Percentiles rank a stretch among this genome's conserved stretches.
phyloP scores from a whole-genome alignment of 2,113 vertebrate genomes.

The human (Homo sapiens) region GRCh38 chr14:62111501-62112000 shows the following conservation, averaged over 20 bases:
- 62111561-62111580: background rate
- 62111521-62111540: background rate
- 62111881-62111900: background rate
- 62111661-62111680: background rate
- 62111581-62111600: background rate
- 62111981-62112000: background rate
- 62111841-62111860: background rate
- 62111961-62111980: background rate
- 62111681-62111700: background rate
- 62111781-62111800: background rate
- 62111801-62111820: background rate
- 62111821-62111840: background rate
- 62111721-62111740: background rate
- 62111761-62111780: background rate
- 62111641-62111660: background rate
- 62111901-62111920: conserved; percentile 16
- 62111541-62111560: background rate
- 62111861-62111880: background rate
- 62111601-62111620: background rate
- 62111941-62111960: conserved; percentile 35
- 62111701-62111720: background rate
- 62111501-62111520: background rate
- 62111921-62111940: background rate
- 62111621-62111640: background rate
- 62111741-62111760: background rate